Evolutionary conservation across 2,888 invertebrate genomes (phyloP).

Genomic region (Neoaliturus tenellus): DNA sequence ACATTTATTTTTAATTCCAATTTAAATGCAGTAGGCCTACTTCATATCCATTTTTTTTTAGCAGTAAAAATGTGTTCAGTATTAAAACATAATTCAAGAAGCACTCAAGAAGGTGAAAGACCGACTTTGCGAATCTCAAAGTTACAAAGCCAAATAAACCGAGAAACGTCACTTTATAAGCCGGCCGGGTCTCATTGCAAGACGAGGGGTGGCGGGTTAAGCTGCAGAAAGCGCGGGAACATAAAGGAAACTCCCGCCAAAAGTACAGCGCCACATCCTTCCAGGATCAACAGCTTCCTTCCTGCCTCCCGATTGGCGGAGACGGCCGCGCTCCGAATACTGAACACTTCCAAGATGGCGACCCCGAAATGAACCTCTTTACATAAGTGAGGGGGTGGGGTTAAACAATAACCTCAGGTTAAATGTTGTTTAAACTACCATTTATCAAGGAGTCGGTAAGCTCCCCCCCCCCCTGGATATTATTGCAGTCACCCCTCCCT

Average conservation of each 20-base stretch:
- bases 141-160: constrained; percentile 40
- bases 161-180: constrained; percentile 4
- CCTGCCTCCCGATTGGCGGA: constrained; percentile 52
- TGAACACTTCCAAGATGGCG: constrained; percentile 55
- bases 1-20: too few species aligned
- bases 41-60: too few species aligned
- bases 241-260: constrained; percentile 54
- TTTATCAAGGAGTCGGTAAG: constrained; percentile 23
- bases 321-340: constrained; percentile 16
- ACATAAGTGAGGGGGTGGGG: constrained; percentile 13
- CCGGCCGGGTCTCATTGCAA: background rate
- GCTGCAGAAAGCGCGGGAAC: background rate
- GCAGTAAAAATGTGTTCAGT: too few species aligned
- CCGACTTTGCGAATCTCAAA: constrained; percentile 14
- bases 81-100: constrained; percentile 5
- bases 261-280: constrained; percentile 58
- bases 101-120: background rate
- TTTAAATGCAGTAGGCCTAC: too few species aligned
- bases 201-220: background rate
- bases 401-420: constrained; percentile 45
- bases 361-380: constrained; percentile 41
- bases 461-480: constrained; percentile 22
- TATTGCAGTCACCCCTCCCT: background rate
- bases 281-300: constrained; percentile 58
- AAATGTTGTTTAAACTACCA: constrained; percentile 49